These are phyloP conservation scores for Anolis carolinensis DNA, from an alignment of 2,113 vertebrate genomes.

Conservation along the genomic window DNA sequence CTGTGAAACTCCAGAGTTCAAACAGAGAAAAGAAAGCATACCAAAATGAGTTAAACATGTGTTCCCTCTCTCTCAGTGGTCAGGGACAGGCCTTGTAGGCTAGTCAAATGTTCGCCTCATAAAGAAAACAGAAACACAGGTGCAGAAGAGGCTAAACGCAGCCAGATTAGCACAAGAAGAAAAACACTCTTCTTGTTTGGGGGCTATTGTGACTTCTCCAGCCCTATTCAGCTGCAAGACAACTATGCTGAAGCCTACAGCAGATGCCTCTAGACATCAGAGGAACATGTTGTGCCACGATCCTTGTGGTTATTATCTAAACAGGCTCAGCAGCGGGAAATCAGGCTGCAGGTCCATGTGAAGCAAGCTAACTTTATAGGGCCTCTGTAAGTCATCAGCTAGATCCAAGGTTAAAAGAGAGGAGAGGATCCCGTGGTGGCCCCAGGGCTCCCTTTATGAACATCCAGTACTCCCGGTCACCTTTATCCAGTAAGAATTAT, in stretches of 20 bases:
- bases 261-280: constrained; percentile 41
- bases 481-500: not conserved
- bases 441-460: not conserved
- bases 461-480: not conserved
- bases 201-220: constrained; percentile 55
- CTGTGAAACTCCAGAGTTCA: constrained; percentile 13
- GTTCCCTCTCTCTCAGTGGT: constrained; percentile 61
- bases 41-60: constrained; percentile 35
- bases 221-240: constrained; percentile 46
- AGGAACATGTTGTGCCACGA: constrained; percentile 41
- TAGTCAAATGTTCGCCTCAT: constrained; percentile 64
- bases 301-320: constrained; percentile 44
- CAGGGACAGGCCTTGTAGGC: constrained; percentile 66
- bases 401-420: not conserved
- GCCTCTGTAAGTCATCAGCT: not conserved
- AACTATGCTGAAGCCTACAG: constrained; percentile 36
- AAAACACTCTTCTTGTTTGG: constrained; percentile 46
- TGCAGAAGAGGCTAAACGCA: constrained; percentile 64
- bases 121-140: constrained; percentile 80
- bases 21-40: constrained; percentile 34
- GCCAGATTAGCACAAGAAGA: constrained; percentile 64
- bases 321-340: constrained; percentile 35
- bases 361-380: not conserved
- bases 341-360: not conserved
- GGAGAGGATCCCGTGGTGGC: not conserved